These are phyloP conservation scores for Conus canariensis DNA, from an alignment of 2,888 invertebrate genomes.

Conservation along the genomic window DNA sequence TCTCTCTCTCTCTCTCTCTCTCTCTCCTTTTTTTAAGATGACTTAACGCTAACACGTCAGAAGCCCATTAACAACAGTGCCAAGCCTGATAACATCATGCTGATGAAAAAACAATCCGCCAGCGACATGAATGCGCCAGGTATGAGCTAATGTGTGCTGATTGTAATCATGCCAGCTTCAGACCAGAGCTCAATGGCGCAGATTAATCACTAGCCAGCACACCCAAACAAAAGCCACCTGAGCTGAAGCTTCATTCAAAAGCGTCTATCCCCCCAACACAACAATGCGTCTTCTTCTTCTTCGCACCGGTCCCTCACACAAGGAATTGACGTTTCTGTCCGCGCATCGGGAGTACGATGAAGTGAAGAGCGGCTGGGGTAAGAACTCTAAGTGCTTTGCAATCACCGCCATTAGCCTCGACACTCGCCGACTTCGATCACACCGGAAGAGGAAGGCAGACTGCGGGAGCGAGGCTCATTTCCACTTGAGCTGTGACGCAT, in stretches of 20 bases:
- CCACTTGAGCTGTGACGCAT: not conserved
- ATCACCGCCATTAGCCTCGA: not conserved
- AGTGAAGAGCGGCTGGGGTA: not conserved
- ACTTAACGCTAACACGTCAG: no score
- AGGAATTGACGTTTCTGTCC: slow-evolving; percentile 8
- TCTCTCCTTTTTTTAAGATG: no score
- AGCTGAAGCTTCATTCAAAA: not conserved
- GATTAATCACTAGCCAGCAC: not conserved
- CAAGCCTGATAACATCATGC: no score
- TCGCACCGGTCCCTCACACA: not conserved
- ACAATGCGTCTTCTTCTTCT: not conserved
- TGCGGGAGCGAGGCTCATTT: slow-evolving; percentile 7
- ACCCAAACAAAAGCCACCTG: not conserved
- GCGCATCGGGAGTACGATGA: not conserved
- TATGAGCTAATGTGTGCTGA: not conserved
- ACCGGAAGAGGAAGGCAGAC: slow-evolving; percentile 4
- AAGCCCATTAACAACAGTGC: no score
- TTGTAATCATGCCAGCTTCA: not conserved
- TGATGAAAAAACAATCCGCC: no score
- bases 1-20: slow-evolving; percentile 32
- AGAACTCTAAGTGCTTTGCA: slow-evolving; percentile 8
- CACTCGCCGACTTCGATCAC: not conserved
- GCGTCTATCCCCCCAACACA: no score
- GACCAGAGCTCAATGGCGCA: no score
- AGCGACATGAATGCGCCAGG: not conserved